phyloP scores from a whole-genome alignment of 2,113 vertebrate genomes.

The Triplophysa dalaica region DNA sequence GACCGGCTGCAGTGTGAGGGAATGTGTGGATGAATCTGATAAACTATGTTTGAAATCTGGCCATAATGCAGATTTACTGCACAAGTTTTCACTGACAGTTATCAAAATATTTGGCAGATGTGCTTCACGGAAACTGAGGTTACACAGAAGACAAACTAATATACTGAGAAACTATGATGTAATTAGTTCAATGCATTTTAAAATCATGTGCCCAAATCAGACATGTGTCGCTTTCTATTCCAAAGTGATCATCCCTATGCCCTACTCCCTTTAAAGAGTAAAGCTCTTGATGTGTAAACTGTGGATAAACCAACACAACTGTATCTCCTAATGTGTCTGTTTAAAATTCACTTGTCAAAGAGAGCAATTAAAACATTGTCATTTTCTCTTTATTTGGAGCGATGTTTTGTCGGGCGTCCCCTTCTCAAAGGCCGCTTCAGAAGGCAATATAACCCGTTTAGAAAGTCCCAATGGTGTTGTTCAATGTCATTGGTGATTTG shows the following conservation, averaged over 20 bases:
- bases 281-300: no score
- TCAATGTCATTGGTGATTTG: neutral
- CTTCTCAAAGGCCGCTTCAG: no score
- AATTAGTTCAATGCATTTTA: neutral
- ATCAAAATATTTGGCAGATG: slow-evolving; percentile 31
- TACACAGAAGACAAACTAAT: slow-evolving; percentile 40
- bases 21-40: slow-evolving; percentile 38
- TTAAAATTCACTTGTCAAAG: no score
- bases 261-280: no score
- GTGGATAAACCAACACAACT: no score
- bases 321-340: no score
- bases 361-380: no score
- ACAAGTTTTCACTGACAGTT: slow-evolving; percentile 29
- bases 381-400: no score
- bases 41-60: slow-evolving; percentile 41
- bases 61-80: slow-evolving; percentile 34
- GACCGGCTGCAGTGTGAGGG: slow-evolving; percentile 27
- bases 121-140: neutral
- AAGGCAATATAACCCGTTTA: no score
- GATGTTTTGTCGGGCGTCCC: no score
- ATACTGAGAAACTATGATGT: neutral
- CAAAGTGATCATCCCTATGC: no score
- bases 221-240: neutral
- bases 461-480: neutral
- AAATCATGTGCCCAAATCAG: neutral